Evolutionary conservation across 1,140 invertebrate genomes (phyloP), one percentile per base, ranked within the genome.

Genomic region (Microvelia longipes): DNA sequence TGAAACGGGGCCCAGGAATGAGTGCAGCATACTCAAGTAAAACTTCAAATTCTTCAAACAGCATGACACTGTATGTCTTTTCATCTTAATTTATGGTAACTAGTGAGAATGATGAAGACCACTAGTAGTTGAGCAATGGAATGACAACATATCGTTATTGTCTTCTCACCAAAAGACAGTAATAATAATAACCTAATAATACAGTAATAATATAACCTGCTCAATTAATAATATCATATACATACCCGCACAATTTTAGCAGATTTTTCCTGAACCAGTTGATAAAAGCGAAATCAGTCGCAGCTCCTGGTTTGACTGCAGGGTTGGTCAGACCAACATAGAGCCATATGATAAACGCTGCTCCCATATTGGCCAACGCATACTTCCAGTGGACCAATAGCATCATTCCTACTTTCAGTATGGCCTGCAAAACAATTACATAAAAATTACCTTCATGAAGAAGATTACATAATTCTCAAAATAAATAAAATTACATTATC

Each of bases 271-370:
- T 91, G 0, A 94, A 76, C 91, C 92, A 96, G 63, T 85, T 85
- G 73, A 92, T 88, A 72, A 96, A 88, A 74, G 87, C 87, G 78
- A 96, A 96, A 79, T 96, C 92, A 0, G 90, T 87, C 27, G 94
- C 91, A 11, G 90, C 81, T 72, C 94, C 95, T 25, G 94, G 93
- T 78, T 93, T 94, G 11, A 95, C 91, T 2, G 94, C 93, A 2
- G 95, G 94, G 82, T 94, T 97, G 2, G 92, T 91, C 61, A 91
- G 89, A 14, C 93, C 93, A 69, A 98, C 93, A 77, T 98, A 97
- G 75, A 94, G 85, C 88, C 93, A 97, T 63, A 97, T 84, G 28
- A 94, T 79, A 77, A 93, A 88, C 70, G 94, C 85, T 11, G 89
- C 87, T 2, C 86, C 80, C 66, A 96, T 83, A 78, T 91, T 92